Conservation (phyloP, 1,140 invertebrate genomes). For the Cydia amplana region DNA sequence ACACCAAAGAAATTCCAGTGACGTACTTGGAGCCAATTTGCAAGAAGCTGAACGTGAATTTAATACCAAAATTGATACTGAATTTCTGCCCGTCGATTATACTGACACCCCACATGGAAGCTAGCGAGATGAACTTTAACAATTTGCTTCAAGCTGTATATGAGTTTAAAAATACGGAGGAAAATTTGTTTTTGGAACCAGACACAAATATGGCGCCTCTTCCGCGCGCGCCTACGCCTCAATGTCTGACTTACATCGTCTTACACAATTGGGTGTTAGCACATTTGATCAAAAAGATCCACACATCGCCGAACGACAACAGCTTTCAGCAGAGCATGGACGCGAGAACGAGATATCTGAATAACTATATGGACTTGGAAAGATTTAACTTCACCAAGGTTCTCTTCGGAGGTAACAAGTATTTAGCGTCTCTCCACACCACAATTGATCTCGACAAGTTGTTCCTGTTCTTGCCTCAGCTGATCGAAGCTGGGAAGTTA, state of each 20-base stretch:
- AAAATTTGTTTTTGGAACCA: conserved; percentile 67
- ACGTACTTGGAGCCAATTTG: conserved; percentile 73
- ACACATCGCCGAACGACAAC: conserved; percentile 64
- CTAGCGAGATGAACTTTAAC: conserved; percentile 66
- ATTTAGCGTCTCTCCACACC: conserved; percentile 72
- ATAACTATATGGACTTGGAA: conserved; percentile 74
- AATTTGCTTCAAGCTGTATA: conserved; percentile 68
- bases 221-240: conserved; percentile 61
- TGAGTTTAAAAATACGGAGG: conserved; percentile 68
- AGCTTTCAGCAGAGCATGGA: conserved; percentile 72
- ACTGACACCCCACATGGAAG: conserved; percentile 57
- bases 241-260: conserved; percentile 72
- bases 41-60: conserved; percentile 74
- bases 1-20: conserved; percentile 68
- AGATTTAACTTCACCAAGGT: conserved; percentile 70
- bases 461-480: conserved; percentile 60
- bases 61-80: conserved; percentile 75
- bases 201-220: conserved; percentile 62
- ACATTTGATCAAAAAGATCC: conserved; percentile 77
- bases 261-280: conserved; percentile 77
- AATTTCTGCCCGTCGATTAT: conserved; percentile 75
- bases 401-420: conserved; percentile 70
- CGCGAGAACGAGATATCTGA: conserved; percentile 69
- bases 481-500: conserved; percentile 67
- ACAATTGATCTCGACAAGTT: conserved; percentile 70